Evolutionary conservation across 2,113 vertebrate genomes (phyloP).

Genomic region (Lepus americanus): DNA sequence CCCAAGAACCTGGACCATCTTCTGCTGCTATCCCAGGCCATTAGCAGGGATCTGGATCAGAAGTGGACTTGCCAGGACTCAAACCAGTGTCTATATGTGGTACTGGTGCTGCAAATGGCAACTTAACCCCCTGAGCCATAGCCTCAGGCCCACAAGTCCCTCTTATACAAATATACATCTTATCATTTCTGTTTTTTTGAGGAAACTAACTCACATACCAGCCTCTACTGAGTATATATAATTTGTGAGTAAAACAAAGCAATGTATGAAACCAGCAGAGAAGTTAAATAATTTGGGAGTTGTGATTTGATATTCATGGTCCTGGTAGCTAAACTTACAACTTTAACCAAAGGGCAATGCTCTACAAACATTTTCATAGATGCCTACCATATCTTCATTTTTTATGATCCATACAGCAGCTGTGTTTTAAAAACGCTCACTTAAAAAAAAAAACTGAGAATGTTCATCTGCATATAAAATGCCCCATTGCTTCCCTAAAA

Average conservation of each 20-base stretch:
- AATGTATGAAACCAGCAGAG: not conserved
- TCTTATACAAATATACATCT: too few species aligned
- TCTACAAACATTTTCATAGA: not conserved
- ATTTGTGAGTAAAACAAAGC: not conserved
- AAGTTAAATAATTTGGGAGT: not conserved
- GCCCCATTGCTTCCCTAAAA: not conserved
- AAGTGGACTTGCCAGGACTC: too few species aligned
- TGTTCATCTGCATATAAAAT: slow-evolving; percentile 32
- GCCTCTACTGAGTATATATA: not conserved
- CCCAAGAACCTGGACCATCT: too few species aligned
- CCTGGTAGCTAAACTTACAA: not conserved
- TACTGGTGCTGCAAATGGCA: too few species aligned
- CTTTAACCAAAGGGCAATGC: not conserved
- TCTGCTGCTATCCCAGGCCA: too few species aligned
- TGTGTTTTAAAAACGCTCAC: not conserved
- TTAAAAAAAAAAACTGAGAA: not conserved
- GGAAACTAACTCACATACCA: too few species aligned
- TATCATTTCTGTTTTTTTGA: too few species aligned
- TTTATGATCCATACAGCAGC: not conserved
- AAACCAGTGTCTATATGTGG: too few species aligned
- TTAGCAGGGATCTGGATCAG: too few species aligned
- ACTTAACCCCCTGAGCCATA: too few species aligned
- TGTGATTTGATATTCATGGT: not conserved
- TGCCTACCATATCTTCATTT: not conserved
- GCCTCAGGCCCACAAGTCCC: too few species aligned